These are phyloP conservation scores for Limnephilus marmoratus DNA, from an alignment of 2,888 invertebrate genomes.

Conservation along the genomic window DNA sequence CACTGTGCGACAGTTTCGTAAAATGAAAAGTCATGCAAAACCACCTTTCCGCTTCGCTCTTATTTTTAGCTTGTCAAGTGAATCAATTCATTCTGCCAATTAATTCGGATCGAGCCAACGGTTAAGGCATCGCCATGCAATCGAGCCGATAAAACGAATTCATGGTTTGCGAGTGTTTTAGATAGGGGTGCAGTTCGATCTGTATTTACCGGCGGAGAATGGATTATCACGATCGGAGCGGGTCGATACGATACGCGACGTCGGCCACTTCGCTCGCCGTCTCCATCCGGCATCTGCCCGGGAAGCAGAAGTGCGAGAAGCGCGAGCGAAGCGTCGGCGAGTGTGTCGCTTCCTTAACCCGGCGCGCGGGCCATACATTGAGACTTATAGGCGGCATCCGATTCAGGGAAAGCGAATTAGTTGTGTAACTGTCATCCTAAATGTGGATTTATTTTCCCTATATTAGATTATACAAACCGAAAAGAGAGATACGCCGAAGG, in stretches of 20 bases:
- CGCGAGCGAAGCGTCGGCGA: not conserved
- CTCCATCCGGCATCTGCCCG: not conserved
- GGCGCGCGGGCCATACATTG: slow-evolving; percentile 40
- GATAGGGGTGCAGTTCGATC: slow-evolving; percentile 55
- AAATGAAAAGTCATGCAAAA: not conserved
- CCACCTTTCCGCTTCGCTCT: not conserved
- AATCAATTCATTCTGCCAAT: too few relatives aligned
- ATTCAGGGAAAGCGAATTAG: slow-evolving; percentile 66
- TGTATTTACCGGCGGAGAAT: slow-evolving; percentile 57
- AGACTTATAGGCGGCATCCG: slow-evolving; percentile 63
- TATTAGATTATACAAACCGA: slow-evolving; percentile 66
- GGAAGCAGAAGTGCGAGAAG: slow-evolving; percentile 14
- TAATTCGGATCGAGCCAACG: not conserved
- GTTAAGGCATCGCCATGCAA: slow-evolving; percentile 13
- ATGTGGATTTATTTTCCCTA: slow-evolving; percentile 66
- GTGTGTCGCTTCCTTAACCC: slow-evolving; percentile 41
- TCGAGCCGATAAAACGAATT: slow-evolving; percentile 61
- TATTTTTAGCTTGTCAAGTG: not conserved
- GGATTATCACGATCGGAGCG: slow-evolving; percentile 50
- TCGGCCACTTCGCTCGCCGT: not conserved
- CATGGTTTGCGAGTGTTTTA: slow-evolving; percentile 58
- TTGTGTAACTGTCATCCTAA: slow-evolving; percentile 67
- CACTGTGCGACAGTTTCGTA: too few relatives aligned
- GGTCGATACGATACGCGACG: slow-evolving; percentile 21
- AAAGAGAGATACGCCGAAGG: slow-evolving; percentile 45